A percentile compares a stretch with the other conserved stretches of the same genome.
Conservation (phyloP, 2,888 invertebrate genomes). For the Eupeodes luniger region DNA sequence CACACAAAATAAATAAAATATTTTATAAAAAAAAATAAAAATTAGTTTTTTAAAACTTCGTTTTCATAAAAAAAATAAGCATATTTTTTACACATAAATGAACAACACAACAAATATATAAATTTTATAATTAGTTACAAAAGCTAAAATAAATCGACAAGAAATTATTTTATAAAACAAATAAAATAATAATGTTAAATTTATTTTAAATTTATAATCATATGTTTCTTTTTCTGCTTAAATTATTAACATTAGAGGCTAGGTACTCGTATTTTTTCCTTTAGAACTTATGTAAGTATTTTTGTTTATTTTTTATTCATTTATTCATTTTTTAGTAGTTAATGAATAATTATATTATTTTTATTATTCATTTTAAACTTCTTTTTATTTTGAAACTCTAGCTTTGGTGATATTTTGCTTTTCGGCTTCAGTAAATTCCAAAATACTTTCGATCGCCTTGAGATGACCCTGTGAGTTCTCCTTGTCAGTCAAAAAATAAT, state of each 20-base stretch:
- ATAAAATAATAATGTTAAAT: slow-evolving; percentile 81
- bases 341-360: slow-evolving; percentile 20
- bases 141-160: slow-evolving; percentile 74
- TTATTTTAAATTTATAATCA: slow-evolving; percentile 70
- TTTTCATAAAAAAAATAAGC: slow-evolving; percentile 54
- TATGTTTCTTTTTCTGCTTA: slow-evolving; percentile 40
- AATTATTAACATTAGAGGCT: slow-evolving; percentile 63
- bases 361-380: slow-evolving; percentile 40
- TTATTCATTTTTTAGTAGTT: slow-evolving; percentile 13
- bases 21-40: slow-evolving; percentile 34
- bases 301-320: slow-evolving; percentile 16
- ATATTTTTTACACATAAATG: slow-evolving; percentile 6
- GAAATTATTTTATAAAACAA: slow-evolving; percentile 79
- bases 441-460: slow-evolving; percentile 94
- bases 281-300: slow-evolving; percentile 28
- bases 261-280: slow-evolving; percentile 45
- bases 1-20: slow-evolving; percentile 19
- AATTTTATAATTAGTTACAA: slow-evolving; percentile 64
- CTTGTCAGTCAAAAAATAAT: slow-evolving; percentile 95
- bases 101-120: slow-evolving; percentile 12
- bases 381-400: slow-evolving; percentile 84
- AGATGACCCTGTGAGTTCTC: slow-evolving; percentile 95
- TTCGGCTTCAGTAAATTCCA: slow-evolving; percentile 93
- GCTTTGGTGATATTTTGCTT: slow-evolving; percentile 92
- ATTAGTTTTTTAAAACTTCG: slow-evolving; percentile 7